Conservation (phyloP, 1,140 invertebrate species). For the Papilio polytes region DNA sequence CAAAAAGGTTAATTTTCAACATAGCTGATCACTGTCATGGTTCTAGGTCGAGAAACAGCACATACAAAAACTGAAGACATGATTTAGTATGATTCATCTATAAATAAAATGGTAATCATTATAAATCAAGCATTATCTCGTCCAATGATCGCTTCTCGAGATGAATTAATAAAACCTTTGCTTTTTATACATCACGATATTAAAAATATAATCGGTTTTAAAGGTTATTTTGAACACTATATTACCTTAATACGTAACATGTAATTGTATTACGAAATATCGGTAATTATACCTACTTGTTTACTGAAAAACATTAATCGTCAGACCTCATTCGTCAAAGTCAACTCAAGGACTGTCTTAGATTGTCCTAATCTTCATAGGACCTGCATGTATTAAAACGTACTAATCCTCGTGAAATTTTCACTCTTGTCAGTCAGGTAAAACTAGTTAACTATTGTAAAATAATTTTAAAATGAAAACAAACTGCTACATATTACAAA, state of each 20-base stretch:
- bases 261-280: neutral
- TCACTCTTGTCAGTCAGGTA: neutral
- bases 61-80: constrained; percentile 58
- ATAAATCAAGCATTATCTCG: constrained; percentile 76
- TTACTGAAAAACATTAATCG: neutral
- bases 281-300: neutral
- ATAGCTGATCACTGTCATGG: constrained; percentile 35
- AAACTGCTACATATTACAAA: neutral
- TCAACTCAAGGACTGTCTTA: too few relatives aligned
- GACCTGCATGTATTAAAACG: too few relatives aligned
- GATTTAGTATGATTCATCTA: constrained; percentile 72
- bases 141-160: constrained; percentile 58
- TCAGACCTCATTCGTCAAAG: neutral
- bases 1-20: constrained; percentile 30
- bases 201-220: neutral
- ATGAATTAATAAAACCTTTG: constrained; percentile 61
- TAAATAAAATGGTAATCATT: constrained; percentile 77
- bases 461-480: neutral
- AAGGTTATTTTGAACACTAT: constrained; percentile 19
- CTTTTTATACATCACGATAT: constrained; percentile 53
- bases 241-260: neutral
- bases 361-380: too few relatives aligned
- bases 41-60: constrained; percentile 51
- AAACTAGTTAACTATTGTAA: neutral
- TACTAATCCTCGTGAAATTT: too few relatives aligned